Evolutionary conservation across 2,797 vertebrate species (phyloP), one percentile per base, ranked within the genome.

Genomic region (Microctenopoma stevenorrisi): DNA sequence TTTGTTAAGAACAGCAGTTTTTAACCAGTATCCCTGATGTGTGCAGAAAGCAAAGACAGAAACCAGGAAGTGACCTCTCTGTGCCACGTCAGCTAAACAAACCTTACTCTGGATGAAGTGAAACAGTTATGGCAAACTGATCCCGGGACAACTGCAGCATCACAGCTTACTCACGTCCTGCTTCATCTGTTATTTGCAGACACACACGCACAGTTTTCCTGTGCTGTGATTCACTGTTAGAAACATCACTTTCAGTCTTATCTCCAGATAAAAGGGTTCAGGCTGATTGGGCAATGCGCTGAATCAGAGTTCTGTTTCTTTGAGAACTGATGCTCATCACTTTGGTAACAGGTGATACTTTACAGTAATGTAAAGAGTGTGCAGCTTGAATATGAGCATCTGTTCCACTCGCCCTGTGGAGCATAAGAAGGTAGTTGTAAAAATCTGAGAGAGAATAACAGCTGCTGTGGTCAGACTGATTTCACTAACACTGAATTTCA

Each of bases 381-480:
- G 44, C 10, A 30, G 0, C 30, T 15, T 51, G 25, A 68, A 9
- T 50, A 11, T 26, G 11, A 47, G 42, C 11, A 30, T 57, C 7
- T 1, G 2, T 14, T 12, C 2, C 28, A 18, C 6, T 63, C 22
- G 9, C 4, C 28, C 15, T 43, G 8, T 47, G 25, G 12, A 43
- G 8, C 43, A 2, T 1, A 37, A 3, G 48, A 14, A n/a, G 12
- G 5, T 46, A 10, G 30, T n/a, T 44, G n/a, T 33, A 61, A 40
- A 35, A 28, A 25, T 25, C 25, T 53, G 61, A 58, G 57, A 14
- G 56, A 48, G 26, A 64, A 48, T 10, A 55, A 25, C 22, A 46
- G 42, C 56, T 49, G 64, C 60, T 58, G 50, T 64, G 64, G 44
- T 64, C 53, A n/a, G 11, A 40, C 10, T 38, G 22, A 14, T 10